Base-by-base conservation (phyloP, 2,888 invertebrate genomes). In the Hedychridium roseum region DNA sequence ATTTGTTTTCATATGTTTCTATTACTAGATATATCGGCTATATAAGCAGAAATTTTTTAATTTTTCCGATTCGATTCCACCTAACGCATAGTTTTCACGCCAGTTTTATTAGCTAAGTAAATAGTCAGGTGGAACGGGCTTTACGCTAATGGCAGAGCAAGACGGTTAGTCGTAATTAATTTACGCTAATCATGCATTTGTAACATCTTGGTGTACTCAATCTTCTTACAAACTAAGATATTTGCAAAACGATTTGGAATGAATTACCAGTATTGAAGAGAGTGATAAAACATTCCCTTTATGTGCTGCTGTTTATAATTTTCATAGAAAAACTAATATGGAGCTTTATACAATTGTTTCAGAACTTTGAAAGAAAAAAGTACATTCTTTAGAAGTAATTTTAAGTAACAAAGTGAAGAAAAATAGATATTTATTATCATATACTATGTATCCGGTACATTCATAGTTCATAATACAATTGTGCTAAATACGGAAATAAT, bases 141-240 rank as follows among this genome's bases (percentile, higher is more conserved):
- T 41, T 43, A 31, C 30, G 27, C 11, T 42, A 50, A 28, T 43
- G 20, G 23, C 28, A 46, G 27, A 48, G 47, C 35, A 14, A 44
- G 28, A 50, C n/a, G n/a, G 37, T 36, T 14, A 43, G 6, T 30
- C 11, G 26, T 12, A 27, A 34, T 16, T 21, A 6, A 40, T 16
- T n/a, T n/a, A n/a, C n/a, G n/a, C n/a, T n/a, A n/a, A n/a, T n/a
- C n/a, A n/a, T n/a, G n/a, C n/a, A n/a, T n/a, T n/a, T n/a, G n/a
- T n/a, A n/a, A n/a, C n/a, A n/a, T n/a, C n/a, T n/a, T n/a, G n/a
- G n/a, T n/a, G n/a, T n/a, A n/a, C n/a, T n/a, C n/a, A n/a, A n/a
- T n/a, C n/a, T n/a, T n/a, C n/a, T n/a, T 4, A 27, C 12, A 27
- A 27, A 27, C 9, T 7, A 7, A 11, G 9, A 7, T 12, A 4